Conservation (phyloP, 2,888 invertebrate genomes). For the Lomographa bimaculata region DNA sequence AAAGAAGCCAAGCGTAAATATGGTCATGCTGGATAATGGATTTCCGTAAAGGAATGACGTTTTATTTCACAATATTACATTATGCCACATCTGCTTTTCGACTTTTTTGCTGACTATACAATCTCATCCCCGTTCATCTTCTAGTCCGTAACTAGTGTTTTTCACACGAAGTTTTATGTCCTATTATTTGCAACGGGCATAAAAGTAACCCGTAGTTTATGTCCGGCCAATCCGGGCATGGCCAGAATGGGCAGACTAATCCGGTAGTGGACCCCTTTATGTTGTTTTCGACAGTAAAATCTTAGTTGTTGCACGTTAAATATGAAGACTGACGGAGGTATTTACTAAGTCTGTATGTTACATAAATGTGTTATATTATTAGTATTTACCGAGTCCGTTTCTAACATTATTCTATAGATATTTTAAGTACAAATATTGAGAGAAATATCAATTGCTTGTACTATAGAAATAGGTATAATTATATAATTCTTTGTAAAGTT, state of each 20-base stretch:
- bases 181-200: conserved; percentile 82
- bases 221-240: conserved; percentile 39
- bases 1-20: no score
- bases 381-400: no score
- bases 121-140: conserved; percentile 47
- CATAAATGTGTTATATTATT: no score
- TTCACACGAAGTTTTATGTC: conserved; percentile 81
- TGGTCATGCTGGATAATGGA: no score
- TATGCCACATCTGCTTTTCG: background rate
- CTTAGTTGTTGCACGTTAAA: conserved; percentile 53
- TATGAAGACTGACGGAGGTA: conserved; percentile 35
- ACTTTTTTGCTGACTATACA: conserved; percentile 44
- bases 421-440: no score
- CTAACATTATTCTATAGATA: no score
- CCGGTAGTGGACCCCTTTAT: conserved; percentile 71
- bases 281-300: conserved; percentile 70
- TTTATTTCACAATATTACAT: background rate
- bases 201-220: conserved; percentile 78
- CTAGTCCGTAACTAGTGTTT: conserved; percentile 76
- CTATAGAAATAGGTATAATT: no score
- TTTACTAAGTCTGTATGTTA: background rate
- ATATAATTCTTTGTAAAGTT: no score
- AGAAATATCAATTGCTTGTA: no score
- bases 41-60: no score
- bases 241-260: conserved; percentile 53